These are phyloP conservation scores for Teleogryllus occipitalis DNA, from an alignment of 1,140 invertebrate genomes.

Conservation along the genomic window DNA sequence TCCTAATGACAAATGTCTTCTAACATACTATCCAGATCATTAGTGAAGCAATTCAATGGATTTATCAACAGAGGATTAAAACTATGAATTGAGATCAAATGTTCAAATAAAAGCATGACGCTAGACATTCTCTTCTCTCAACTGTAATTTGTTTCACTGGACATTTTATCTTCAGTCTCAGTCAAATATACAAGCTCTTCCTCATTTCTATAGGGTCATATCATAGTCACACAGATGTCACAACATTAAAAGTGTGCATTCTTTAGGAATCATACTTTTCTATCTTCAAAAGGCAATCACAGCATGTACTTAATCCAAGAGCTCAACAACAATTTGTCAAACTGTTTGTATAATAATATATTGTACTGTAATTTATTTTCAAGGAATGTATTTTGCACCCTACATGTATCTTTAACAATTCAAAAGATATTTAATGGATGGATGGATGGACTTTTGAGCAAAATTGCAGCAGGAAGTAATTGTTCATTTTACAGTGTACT, in stretches of 20 bases:
- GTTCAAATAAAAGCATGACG: too few species aligned
- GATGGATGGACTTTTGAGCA: constrained; percentile 20
- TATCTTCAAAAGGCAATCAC: not conserved
- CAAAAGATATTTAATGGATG: constrained; percentile 17
- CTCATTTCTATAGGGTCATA: not conserved
- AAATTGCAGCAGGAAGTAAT: constrained; percentile 19
- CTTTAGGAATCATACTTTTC: not conserved
- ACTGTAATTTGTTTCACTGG: not conserved
- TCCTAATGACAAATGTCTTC: too few species aligned
- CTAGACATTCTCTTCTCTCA: too few species aligned
- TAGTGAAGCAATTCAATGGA: too few species aligned
- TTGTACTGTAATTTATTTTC: constrained; percentile 12
- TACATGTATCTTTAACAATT: constrained; percentile 16
- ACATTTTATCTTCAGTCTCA: not conserved
- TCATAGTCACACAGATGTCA: not conserved
- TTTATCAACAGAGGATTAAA: too few species aligned
- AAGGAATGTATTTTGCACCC: constrained; percentile 11
- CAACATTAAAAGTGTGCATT: not conserved
- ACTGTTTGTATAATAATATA: constrained; percentile 6
- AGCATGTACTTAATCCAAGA: not conserved
- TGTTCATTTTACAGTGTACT: constrained; percentile 10
- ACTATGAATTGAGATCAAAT: too few species aligned
- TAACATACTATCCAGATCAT: too few species aligned
- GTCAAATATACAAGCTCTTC: not conserved
- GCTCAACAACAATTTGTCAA: constrained; percentile 7